Base-by-base conservation (phyloP, 2,113 vertebrate genomes). In the Dicentrarchus labrax region DNA sequence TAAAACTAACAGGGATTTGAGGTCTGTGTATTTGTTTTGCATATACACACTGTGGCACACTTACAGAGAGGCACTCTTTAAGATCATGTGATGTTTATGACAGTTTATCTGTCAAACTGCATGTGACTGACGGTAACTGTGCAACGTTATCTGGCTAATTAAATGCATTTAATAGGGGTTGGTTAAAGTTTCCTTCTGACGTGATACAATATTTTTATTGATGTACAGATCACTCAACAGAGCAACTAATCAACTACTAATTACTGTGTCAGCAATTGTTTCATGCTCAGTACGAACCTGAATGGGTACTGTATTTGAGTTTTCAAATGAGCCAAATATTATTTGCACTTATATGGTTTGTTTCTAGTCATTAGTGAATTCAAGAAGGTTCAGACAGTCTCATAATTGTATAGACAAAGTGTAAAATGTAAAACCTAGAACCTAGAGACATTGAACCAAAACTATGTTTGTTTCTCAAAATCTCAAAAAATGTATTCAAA, bases 41-140 rank as follows among this genome's bases (percentile, higher is more conserved):
- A 39, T 61, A 76, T 51, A 15, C 48, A 83, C 9, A 66, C 53
- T 60, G 67, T n/a, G 39, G 41, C 59, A 75, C 53, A 10, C 0
- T 7, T 51, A 10, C 16, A 17, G 21, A 64, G 45, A 30, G 30
- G 7, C 15, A 72, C 16, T 66, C 0, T 38, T 38, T 11, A 16
- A 4, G 24, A 66, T 64, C 70, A 54, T 61, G 72, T 71, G 22
- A 77, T 64, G 5, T 80, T 82, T 78, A 72, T 70, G 21, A 8
- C 5, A 3, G 24, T 76, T 80, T 59, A 66, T 66, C n/a, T 62
- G 45, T 41, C 39, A 73, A 17, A 72, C 54, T 47, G 50, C 57
- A 50, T 39, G 48, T 71, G 68, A 69, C 72, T 43, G 15, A 64
- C 8, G 8, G 11, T 21, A n/a, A 69, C 16, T 54, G 7, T 1